phyloP scores from a whole-genome alignment of 2,888 invertebrate species.

The Saturnia pavonia region DNA sequence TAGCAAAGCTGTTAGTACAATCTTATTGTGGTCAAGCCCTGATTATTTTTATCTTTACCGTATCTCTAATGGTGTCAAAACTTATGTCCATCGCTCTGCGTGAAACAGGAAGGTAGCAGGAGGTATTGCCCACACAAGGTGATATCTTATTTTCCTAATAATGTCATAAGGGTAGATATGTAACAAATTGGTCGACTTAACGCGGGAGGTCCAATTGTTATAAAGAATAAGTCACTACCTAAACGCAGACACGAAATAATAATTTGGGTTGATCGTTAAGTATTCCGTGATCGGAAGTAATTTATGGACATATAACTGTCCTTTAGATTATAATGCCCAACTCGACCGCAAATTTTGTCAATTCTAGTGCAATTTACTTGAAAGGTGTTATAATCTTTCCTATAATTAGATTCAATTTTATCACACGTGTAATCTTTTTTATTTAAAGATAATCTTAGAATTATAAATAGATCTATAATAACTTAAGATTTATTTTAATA shows the following conservation, averaged over 20 bases:
- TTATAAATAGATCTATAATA: neutral
- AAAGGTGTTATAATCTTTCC: slow-evolving; percentile 26
- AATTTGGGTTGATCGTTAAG: slow-evolving; percentile 37
- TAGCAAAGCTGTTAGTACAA: slow-evolving; percentile 32
- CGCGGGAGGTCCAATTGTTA: slow-evolving; percentile 68
- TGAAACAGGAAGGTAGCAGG: slow-evolving; percentile 77
- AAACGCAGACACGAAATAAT: slow-evolving; percentile 42
- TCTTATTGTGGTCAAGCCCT: slow-evolving; percentile 67
- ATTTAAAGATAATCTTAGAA: neutral
- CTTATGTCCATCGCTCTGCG: slow-evolving; percentile 73
- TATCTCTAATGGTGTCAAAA: slow-evolving; percentile 79
- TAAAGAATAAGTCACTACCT: slow-evolving; percentile 43
- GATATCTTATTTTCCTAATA: slow-evolving; percentile 69
- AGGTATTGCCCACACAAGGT: slow-evolving; percentile 72
- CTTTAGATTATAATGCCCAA: slow-evolving; percentile 22
- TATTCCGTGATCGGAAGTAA: slow-evolving; percentile 69
- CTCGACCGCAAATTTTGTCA: slow-evolving; percentile 18
- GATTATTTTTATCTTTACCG: slow-evolving; percentile 72
- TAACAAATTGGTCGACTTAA: slow-evolving; percentile 65
- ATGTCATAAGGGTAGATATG: slow-evolving; percentile 58
- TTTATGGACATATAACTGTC: slow-evolving; percentile 49
- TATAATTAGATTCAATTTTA: slow-evolving; percentile 27
- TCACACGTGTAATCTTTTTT: neutral
- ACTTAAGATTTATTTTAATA: neutral
- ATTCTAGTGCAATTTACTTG: slow-evolving; percentile 17